These are phyloP conservation scores for Hirudinaria manillensis DNA, from an alignment of 2,888 invertebrate genomes.

Conservation along the genomic window DNA sequence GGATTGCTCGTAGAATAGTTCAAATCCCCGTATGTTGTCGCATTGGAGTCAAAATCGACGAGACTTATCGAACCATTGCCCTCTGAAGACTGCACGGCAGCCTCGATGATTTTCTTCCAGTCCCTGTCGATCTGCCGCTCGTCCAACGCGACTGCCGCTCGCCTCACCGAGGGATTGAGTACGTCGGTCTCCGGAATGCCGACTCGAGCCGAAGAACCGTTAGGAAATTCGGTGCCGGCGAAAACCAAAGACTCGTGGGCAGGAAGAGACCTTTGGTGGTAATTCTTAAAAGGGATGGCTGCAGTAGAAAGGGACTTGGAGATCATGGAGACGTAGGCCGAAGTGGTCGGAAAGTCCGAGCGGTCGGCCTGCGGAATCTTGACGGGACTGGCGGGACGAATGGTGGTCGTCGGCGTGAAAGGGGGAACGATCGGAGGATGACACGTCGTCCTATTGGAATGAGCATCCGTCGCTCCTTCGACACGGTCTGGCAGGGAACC, in stretches of 20 bases:
- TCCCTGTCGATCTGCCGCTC: not conserved
- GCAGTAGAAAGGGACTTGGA: constrained; percentile 14
- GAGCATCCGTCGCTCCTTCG: no score
- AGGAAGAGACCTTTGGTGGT: not conserved
- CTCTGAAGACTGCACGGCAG: constrained; percentile 5
- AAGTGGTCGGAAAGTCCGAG: constrained; percentile 18
- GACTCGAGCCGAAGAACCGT: not conserved
- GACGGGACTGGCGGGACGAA: constrained; percentile 3
- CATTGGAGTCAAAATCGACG: not conserved
- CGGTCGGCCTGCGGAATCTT: not conserved
- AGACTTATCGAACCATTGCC: constrained; percentile 6
- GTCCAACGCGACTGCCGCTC: not conserved
- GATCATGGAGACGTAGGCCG: constrained; percentile 15
- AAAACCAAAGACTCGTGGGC: no score
- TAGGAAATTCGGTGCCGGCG: not conserved
- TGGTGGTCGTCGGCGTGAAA: constrained; percentile 18
- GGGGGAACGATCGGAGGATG: not conserved
- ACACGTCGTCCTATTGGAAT: no score
- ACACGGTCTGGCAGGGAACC: not conserved
- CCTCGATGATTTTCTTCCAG: constrained; percentile 15
- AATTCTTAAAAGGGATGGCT: no score
- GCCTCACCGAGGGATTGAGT: constrained; percentile 4
- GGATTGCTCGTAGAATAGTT: not conserved
- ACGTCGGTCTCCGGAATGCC: not conserved
- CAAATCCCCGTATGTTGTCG: not conserved